Conservation (phyloP, 2,888 invertebrate species). For the Embidobia sp. region DNA sequence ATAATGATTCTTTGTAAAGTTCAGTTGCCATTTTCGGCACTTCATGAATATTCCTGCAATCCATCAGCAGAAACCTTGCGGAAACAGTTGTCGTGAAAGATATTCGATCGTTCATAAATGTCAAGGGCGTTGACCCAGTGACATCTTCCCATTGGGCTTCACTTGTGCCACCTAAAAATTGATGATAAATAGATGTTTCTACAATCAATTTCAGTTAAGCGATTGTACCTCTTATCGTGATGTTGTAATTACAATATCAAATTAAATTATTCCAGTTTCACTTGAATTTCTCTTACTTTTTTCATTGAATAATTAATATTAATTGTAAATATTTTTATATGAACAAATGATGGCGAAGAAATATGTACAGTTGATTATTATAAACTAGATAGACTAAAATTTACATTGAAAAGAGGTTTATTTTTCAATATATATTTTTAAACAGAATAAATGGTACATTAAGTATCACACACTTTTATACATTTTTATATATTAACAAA, state of each 20-base stretch:
- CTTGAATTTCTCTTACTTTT: no score
- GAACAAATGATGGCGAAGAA: no score
- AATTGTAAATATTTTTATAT: no score
- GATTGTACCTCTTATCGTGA: slow-evolving; percentile 47
- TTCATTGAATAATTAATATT: no score
- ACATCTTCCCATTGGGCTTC: slow-evolving; percentile 99
- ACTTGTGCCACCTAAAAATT: slow-evolving; percentile 91
- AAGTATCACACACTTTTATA: no score
- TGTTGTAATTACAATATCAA: slow-evolving; percentile 23
- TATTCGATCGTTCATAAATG: slow-evolving; percentile 97
- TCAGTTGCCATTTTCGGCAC: slow-evolving; percentile 98
- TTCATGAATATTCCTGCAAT: slow-evolving; percentile 96
- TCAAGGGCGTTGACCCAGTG: slow-evolving; percentile 98
- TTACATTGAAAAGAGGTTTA: no score
- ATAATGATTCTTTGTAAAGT: slow-evolving; percentile 90
- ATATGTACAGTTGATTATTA: no score
- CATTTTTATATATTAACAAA: no score
- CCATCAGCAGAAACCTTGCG: slow-evolving; percentile 99
- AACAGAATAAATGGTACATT: no score
- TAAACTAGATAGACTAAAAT: no score
- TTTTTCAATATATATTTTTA: no score
- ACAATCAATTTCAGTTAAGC: slow-evolving; percentile 8
- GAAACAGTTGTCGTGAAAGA: slow-evolving; percentile 99
- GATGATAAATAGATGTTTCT: not conserved
- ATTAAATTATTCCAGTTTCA: no score